Percentiles rank a stretch among this genome's conserved stretches.
phyloP scores from a whole-genome alignment of 1,140 invertebrate genomes.

The Philotrypesis tridentata region DNA sequence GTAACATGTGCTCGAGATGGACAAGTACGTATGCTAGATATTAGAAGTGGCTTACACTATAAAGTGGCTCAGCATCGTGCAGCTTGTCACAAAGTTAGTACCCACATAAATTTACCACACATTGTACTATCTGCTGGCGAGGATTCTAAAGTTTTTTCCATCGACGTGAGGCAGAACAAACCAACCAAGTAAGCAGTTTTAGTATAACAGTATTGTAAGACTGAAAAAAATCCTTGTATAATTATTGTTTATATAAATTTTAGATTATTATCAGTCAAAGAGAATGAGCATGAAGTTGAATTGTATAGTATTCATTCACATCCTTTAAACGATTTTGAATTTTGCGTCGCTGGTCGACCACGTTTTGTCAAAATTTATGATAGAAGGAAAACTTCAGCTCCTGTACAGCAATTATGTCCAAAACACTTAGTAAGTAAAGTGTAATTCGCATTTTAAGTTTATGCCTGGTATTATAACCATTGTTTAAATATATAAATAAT shows the following conservation, averaged over 20 bases:
- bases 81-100: conserved; percentile 86
- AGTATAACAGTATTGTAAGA: too few species aligned
- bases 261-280: conserved; percentile 81
- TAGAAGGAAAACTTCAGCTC: conserved; percentile 75
- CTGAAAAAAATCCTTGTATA: too few species aligned
- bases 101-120: conserved; percentile 83
- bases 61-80: conserved; percentile 82
- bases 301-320: conserved; percentile 92
- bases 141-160: conserved; percentile 86
- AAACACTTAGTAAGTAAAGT: conserved; percentile 71
- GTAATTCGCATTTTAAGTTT: too few species aligned
- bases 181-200: conserved; percentile 76
- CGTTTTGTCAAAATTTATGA: conserved; percentile 82
- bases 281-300: conserved; percentile 77
- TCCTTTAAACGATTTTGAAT: conserved; percentile 85
- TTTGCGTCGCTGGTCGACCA: conserved; percentile 86
- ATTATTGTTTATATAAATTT: conserved; percentile 54
- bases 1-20: conserved; percentile 93
- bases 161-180: conserved; percentile 86
- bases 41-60: conserved; percentile 73
- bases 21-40: conserved; percentile 79
- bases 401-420: conserved; percentile 76
- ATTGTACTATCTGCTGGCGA: conserved; percentile 90
- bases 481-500: conserved; percentile 21
- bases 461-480: too few species aligned